Evolutionary conservation across 2,797 vertebrate species (phyloP).

Genomic region (Enoplosus armatus): DNA sequence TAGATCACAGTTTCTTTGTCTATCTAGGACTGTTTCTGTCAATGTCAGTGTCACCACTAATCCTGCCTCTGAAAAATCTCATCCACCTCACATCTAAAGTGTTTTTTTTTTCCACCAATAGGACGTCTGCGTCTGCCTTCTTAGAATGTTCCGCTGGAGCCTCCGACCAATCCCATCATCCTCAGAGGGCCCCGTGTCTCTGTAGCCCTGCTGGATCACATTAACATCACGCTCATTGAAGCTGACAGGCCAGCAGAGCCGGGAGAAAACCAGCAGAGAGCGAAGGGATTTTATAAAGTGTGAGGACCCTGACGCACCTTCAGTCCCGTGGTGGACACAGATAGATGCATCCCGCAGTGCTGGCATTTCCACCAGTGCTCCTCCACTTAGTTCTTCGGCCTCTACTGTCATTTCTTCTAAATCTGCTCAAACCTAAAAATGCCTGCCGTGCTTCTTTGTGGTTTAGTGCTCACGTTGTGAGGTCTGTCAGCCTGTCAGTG

Average conservation of each 20-base stretch:
- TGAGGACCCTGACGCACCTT: constrained; percentile 59
- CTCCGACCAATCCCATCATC: constrained; percentile 60
- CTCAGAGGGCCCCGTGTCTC: constrained; percentile 52
- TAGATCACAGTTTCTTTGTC: constrained; percentile 26
- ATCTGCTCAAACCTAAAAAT: constrained; percentile 28
- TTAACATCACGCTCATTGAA: constrained; percentile 67
- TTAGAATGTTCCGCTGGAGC: constrained; percentile 42
- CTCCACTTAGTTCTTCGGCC: constrained; percentile 26
- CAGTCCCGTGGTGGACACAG: constrained; percentile 35
- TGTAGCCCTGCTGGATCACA: constrained; percentile 71
- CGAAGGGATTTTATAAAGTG: constrained; percentile 53
- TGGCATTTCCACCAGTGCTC: constrained; percentile 42
- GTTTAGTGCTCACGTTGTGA: constrained; percentile 15
- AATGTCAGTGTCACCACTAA: constrained; percentile 46
- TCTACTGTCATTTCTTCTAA: constrained; percentile 38
- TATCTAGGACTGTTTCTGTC: constrained; percentile 22
- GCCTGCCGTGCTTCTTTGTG: constrained; percentile 36
- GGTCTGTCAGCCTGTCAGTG: constrained; percentile 42
- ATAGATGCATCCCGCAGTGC: constrained; percentile 39
- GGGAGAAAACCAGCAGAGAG: constrained; percentile 63
- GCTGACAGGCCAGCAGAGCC: constrained; percentile 67
- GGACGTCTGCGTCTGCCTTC: constrained; percentile 32
- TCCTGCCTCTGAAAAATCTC: constrained; percentile 29
- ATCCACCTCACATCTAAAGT: constrained; percentile 38
- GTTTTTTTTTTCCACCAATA: constrained; percentile 43